Conservation (phyloP, 1,140 invertebrate species). For the Sycophaga agraensis region DNA sequence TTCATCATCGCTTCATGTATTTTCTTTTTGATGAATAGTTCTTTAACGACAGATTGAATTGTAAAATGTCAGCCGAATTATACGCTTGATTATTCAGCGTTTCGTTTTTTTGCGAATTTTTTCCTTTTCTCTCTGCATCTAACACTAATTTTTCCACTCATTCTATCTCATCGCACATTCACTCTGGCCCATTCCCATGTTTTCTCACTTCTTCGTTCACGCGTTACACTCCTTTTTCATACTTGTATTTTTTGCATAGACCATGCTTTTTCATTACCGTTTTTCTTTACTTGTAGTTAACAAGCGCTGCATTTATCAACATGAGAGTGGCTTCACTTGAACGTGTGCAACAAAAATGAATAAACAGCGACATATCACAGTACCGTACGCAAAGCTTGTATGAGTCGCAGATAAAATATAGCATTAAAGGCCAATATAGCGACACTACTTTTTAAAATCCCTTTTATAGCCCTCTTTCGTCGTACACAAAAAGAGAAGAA, state of each 20-base stretch:
- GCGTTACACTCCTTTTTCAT: neutral
- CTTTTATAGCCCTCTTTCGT: slow-evolving; percentile 16
- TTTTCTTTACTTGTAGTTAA: slow-evolving; percentile 27
- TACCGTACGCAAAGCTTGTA: slow-evolving; percentile 50
- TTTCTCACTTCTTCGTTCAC: slow-evolving; percentile 2
- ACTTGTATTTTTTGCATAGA: slow-evolving; percentile 1
- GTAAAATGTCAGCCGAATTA: slow-evolving; percentile 12
- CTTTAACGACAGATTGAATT: slow-evolving; percentile 1
- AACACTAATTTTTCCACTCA: neutral
- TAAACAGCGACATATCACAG: slow-evolving; percentile 52
- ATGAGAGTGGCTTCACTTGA: slow-evolving; percentile 36
- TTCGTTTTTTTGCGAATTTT: slow-evolving; percentile 8
- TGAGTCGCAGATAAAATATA: slow-evolving; percentile 49
- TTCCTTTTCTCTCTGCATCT: slow-evolving; percentile 5
- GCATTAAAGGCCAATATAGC: slow-evolving; percentile 43
- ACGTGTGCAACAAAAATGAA: slow-evolving; percentile 41
- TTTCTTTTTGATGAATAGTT: slow-evolving; percentile 12
- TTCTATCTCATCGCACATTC: neutral
- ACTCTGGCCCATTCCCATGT: neutral
- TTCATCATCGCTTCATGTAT: slow-evolving; percentile 10
- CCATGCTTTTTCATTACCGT: neutral
- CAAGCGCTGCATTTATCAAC: slow-evolving; percentile 33
- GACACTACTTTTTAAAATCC: slow-evolving; percentile 31
- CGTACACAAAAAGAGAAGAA: slow-evolving; percentile 24
- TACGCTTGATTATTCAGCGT: slow-evolving; percentile 16